phyloP scores from a whole-genome alignment of 2,797 vertebrate genomes.

The Ctenosaura bakeri region DNA sequence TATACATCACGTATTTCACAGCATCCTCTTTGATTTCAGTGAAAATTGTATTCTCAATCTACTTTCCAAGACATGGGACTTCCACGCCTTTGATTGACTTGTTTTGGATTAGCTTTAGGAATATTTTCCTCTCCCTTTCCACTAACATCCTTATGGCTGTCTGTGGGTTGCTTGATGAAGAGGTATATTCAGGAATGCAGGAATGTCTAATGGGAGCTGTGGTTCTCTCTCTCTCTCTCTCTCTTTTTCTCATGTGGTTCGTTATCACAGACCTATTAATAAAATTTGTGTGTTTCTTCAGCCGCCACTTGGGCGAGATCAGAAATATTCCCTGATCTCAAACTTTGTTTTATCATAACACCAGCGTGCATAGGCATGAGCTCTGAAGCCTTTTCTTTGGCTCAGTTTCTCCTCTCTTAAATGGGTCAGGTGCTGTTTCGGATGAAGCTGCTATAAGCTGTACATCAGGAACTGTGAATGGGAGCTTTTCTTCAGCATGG shows the following conservation, averaged over 20 bases:
- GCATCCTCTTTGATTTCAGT: slow-evolving; percentile 4
- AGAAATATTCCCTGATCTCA: not conserved
- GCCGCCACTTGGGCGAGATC: not conserved
- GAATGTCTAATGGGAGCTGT: not conserved
- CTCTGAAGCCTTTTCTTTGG: not conserved
- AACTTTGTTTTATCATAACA: not conserved
- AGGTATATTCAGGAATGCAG: rapidly evolving
- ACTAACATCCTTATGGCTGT: slow-evolving; percentile 1
- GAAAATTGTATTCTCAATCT: not conserved
- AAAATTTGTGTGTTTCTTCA: not conserved
- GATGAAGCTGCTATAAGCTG: not conserved
- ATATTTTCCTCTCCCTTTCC: rapidly evolving
- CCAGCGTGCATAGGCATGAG: not conserved
- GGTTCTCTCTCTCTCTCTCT: not conserved
- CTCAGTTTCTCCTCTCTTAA: rapidly evolving
- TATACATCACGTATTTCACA: not conserved
- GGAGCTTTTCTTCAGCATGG: not conserved
- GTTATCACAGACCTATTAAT: not conserved
- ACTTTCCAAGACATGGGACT: not conserved
- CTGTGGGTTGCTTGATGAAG: slow-evolving; percentile 25
- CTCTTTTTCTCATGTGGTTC: rapidly evolving
- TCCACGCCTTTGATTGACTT: slow-evolving; percentile 19
- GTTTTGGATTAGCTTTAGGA: slow-evolving; percentile 31
- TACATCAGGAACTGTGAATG: not conserved
- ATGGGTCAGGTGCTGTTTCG: not conserved